Evolutionary conservation across 1,140 invertebrate genomes (phyloP), one percentile per base, ranked within the genome.

Genomic region (Reticulitermes speratus): DNA sequence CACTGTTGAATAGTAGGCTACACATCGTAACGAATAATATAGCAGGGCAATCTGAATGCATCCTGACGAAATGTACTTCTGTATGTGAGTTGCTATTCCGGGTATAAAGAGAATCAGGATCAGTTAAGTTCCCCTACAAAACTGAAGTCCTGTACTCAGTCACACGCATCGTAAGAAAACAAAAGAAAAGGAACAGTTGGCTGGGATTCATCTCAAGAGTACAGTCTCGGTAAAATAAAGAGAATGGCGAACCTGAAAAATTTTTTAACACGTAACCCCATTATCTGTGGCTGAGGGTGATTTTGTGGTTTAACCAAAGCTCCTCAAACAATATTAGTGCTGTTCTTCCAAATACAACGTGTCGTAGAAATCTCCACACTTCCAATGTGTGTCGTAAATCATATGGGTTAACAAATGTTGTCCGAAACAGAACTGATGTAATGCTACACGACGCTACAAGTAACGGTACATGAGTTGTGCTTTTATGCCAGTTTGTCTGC

Each of bases 201-300:
- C 59, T 65, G 65, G 65, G 1, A 30, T 6, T 14, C 7, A 30
- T 75, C n/a, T 25, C 65, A 25, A 30, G 65, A 25, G 65, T 9
- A 30, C n/a, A 75, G 6, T 30, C n/a, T 30, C 25, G n/a, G 25
- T 75, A 25, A 75, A 75, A 75, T 75, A 75, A 75, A 75, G 65
- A 75, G 65, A 30, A 30, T 19, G 30, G n/a, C 65, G 25, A 14
- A 75, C 65, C 65, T 19, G 25, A 75, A 75, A 75, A 30, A 75
- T 25, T 25, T 75, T 75, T 75, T 75, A 75, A 75, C 65, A 75
- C 65, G 65, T 75, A 75, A 75, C n/a, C 65, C 65, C 65, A 75
- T 75, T 75, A 25, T 30, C n/a, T n/a, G 65, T 25, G 14, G n/a
- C 3, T 30, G 65, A 75, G n/a, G 25, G 65, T 12, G 65, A 75